These are phyloP conservation scores for Drosophila funebris DNA, from an alignment of 1,140 invertebrate species.

Conservation along the genomic window DNA sequence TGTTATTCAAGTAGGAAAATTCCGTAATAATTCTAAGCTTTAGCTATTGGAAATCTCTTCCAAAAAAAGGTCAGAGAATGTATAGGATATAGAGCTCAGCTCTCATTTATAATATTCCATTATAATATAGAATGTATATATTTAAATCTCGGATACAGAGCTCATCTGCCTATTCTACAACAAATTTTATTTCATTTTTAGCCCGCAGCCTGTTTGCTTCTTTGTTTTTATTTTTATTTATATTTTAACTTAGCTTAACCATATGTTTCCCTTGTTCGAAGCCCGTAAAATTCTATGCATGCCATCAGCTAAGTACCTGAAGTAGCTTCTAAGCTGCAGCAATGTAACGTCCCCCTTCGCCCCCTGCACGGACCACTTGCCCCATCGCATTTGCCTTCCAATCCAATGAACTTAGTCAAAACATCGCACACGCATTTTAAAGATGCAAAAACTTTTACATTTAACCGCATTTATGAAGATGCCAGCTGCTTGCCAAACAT, in stretches of 20 bases:
- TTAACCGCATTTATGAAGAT: conserved; percentile 76
- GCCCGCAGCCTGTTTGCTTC: background rate
- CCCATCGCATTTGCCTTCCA: background rate
- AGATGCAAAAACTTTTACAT: conserved; percentile 77
- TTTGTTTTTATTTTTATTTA: conserved; percentile 4
- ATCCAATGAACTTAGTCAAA: conserved; percentile 61
- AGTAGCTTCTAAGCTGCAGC: conserved; percentile 17
- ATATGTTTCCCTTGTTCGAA: conserved; percentile 17
- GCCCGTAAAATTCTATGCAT: conserved; percentile 31
- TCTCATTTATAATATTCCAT: too few species aligned
- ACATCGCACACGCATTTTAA: conserved; percentile 59
- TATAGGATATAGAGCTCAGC: too few species aligned
- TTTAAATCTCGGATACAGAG: background rate
- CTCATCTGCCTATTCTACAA: background rate
- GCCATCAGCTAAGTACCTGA: conserved; percentile 31
- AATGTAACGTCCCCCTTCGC: background rate
- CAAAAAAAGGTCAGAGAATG: too few species aligned
- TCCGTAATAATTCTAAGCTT: too few species aligned
- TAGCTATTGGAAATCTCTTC: too few species aligned
- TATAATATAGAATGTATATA: too few species aligned
- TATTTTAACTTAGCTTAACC: too few species aligned
- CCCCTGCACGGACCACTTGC: background rate
- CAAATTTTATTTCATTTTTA: background rate
- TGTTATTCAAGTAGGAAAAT: too few species aligned
- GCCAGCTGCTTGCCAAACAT: conserved; percentile 56